These are phyloP conservation scores for Xerus rutilus DNA, from an alignment of 2,797 vertebrate species.

Conservation along the genomic window DNA sequence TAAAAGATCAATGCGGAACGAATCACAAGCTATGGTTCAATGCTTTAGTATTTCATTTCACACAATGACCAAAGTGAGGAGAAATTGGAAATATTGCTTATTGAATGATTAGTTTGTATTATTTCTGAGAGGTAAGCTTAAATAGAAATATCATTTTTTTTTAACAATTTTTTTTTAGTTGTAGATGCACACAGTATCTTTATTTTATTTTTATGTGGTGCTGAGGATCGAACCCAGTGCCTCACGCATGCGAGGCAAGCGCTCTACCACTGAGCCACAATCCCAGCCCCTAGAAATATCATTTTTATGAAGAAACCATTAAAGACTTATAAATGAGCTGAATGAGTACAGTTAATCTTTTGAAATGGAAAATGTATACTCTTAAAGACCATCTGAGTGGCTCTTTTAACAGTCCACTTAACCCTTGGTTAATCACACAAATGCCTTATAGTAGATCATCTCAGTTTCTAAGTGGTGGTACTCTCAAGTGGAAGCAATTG, in stretches of 20 bases:
- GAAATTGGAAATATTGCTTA: constrained; percentile 34
- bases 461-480: background rate
- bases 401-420: constrained; percentile 10
- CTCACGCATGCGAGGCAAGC: too few relatives aligned
- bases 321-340: constrained; percentile 32
- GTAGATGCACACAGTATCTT: too few relatives aligned
- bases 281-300: constrained; percentile 45
- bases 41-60: constrained; percentile 53
- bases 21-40: constrained; percentile 44
- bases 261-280: too few relatives aligned
- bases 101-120: constrained; percentile 52
- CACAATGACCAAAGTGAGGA: constrained; percentile 51
- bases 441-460: background rate
- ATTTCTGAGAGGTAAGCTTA: constrained; percentile 61
- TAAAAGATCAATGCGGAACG: constrained; percentile 61
- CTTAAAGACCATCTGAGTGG: background rate
- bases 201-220: too few relatives aligned
- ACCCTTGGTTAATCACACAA: background rate
- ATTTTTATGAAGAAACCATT: constrained; percentile 68
- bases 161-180: too few relatives aligned
- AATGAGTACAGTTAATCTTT: constrained; percentile 17
- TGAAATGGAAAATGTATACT: background rate
- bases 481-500: background rate
- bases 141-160: constrained; percentile 65
- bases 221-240: too few relatives aligned